Base-by-base conservation (phyloP, 2,113 vertebrate species). In the pig (Sus scrofa) region DNA sequence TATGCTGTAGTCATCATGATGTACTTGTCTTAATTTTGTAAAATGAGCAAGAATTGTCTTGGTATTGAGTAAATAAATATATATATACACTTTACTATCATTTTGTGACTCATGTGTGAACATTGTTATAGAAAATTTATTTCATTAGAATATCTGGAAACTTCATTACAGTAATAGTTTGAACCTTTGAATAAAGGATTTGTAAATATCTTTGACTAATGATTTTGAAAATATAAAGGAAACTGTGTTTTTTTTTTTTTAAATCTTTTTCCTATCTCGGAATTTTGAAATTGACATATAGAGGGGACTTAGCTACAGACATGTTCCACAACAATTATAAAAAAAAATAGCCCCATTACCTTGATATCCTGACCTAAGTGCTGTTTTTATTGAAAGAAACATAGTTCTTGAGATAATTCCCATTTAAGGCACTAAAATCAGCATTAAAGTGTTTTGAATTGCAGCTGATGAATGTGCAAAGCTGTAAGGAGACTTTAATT, bases 371-470 rank as follows among this genome's bases (percentile, higher is more conserved):
- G 82, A 93, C 62, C 54, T 92, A 86, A 52, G 12, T 65, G 77
- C 65, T 86, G 56, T 89, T 91, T 97, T 91, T 95, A 88, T 63
- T 86, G 78, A 95, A 39, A 86, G 65, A 95, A 58, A 24, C 78
- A 63, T 81, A 78, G 20, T 84, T 39, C 63, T 96, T 24, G 32
- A 78, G 94, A 83, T 95, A 82, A 89, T 96, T 96, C 26, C 68
- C 78, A 44, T 58, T 74, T 63, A 83, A 91, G 82, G 56, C 88
- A 52, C 67, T 74, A 84, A 78, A 91, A 93, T 94, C 74, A 96
- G 73, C 63, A 52, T 91, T 91, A 96, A 96, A 93, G 67, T 22
- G 6, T 73, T 93, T 93, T 93, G 78, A 91, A 93, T 96, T 96
- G 75, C 19, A 94, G 67, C 82, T 95, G 86, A 96, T 93, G 74